Evolutionary conservation across 2,888 invertebrate species (phyloP).

Genomic region (Agonum fuliginosum): DNA sequence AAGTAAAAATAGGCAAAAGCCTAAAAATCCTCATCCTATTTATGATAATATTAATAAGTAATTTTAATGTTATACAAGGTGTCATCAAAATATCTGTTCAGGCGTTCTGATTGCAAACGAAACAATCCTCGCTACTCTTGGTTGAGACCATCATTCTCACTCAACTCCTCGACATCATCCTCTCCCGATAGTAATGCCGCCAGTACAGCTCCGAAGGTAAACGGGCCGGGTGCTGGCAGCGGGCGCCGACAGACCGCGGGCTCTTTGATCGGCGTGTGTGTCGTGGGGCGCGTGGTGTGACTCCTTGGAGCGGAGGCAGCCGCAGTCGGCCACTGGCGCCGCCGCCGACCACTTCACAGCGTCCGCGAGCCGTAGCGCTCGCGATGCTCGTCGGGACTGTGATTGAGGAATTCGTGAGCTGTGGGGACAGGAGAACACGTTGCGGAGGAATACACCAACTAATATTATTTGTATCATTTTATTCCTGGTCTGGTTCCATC

Average conservation of each 20-base stretch:
- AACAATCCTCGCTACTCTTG: too few species aligned
- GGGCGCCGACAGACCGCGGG: conserved; percentile 7
- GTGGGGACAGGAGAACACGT: conserved; percentile 31
- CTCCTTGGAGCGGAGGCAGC: conserved; percentile 5
- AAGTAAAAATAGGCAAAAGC: too few species aligned
- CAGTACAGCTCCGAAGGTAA: conserved; percentile 52
- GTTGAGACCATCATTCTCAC: too few species aligned
- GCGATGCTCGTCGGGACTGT: neutral
- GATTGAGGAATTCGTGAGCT: too few species aligned
- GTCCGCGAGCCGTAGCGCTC: neutral
- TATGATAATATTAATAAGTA: too few species aligned
- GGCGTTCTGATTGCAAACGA: too few species aligned
- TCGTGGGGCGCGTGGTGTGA: neutral
- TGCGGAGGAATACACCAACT: neutral
- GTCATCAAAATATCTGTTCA: too few species aligned
- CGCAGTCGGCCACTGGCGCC: conserved; percentile 51
- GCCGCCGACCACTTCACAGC: conserved; percentile 22
- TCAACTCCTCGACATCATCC: neutral
- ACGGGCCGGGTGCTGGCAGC: conserved; percentile 48
- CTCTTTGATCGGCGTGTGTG: conserved; percentile 41
- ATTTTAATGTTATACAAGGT: too few species aligned
- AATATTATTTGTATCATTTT: too few species aligned
- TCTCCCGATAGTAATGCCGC: conserved; percentile 47
- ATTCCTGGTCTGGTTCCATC: too few species aligned
- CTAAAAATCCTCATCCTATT: too few species aligned